Base-by-base conservation (phyloP, 2,888 invertebrate species). In the Cantharis rustica region DNA sequence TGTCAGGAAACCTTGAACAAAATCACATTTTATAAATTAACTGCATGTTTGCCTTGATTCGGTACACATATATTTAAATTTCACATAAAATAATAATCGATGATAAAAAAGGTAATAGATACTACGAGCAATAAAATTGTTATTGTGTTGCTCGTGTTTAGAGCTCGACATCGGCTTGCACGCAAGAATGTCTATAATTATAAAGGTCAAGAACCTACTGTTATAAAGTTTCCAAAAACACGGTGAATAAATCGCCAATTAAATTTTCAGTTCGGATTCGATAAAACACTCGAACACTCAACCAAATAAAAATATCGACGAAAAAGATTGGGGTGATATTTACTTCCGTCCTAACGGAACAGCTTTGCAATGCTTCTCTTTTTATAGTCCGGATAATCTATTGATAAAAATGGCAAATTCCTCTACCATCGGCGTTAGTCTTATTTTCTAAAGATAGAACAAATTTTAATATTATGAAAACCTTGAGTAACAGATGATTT, bases 1-100 rank as follows among this genome's bases (percentile, higher is more conserved):
- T 90, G 82, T 90, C 90, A 62, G 89, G 86, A 78, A 83, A 86
- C 80, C 87, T 88, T 82, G 47, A 85, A 84, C 71, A 75, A 68
- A 69, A 73, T 68, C 13, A 61, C 61, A 69, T 26, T 26, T 66
- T 27, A 66, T 64, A 27, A 63, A 16, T 47, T 47, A 47, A n/a
- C 7, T 47, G 13, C 13, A 31, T 31, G 13, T 31, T 31, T 13
- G 5, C 7, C n/a, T 47, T n/a, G 4, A 47, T n/a, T 47, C 11
- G 2, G 27, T 11, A 47, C n/a, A n/a, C 47, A 47, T n/a, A 47
- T n/a, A 47, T 47, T 47, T 47, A n/a, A n/a, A 47, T 47, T 47
- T 47, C 5, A 47, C n/a, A 47, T 13, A 47, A 47, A n/a, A 47
- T 47, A 47, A 47, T n/a, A 31, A 27, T 3, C 3, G 27, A 31